Conservation (phyloP, 92 coral and sea anemone genomes). For the Epizoanthus ramosus region DNA sequence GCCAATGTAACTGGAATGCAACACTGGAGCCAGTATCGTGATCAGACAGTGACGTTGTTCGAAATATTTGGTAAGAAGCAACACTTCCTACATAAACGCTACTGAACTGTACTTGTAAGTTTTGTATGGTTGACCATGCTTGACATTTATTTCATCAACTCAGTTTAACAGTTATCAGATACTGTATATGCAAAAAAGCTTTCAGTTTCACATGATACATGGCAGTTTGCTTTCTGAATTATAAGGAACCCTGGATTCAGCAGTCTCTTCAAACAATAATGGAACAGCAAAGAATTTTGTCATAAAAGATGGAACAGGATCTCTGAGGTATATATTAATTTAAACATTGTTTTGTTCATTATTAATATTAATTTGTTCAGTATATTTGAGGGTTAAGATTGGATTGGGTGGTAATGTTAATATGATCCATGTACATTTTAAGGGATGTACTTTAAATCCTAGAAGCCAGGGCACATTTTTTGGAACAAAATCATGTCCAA, state of each 20-base stretch:
- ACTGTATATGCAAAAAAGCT: background rate
- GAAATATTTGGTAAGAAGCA: conserved; percentile 87
- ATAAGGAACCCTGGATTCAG: conserved; percentile 89
- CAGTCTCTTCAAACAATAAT: conserved; percentile 73
- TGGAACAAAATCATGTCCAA: no score
- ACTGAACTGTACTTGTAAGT: background rate
- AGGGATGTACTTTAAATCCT: no score
- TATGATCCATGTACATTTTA: no score
- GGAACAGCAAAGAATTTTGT: conserved; percentile 83
- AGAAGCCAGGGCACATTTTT: no score
- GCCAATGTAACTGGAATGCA: conserved; percentile 65
- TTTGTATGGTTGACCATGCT: background rate
- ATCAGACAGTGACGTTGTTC: conserved; percentile 63
- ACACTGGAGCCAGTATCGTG: conserved; percentile 84
- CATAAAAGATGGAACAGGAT: conserved; percentile 80
- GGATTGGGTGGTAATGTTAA: background rate
- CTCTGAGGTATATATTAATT: conserved; percentile 66
- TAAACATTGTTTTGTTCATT: background rate
- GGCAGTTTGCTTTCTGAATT: background rate
- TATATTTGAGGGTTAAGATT: background rate
- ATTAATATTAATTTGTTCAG: no score
- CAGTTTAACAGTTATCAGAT: background rate
- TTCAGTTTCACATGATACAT: background rate
- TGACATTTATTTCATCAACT: background rate
- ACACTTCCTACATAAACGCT: background rate